Evolutionary conservation across 1,140 invertebrate species (phyloP).

Genomic region (Aporrectodea caliginosa): DNA sequence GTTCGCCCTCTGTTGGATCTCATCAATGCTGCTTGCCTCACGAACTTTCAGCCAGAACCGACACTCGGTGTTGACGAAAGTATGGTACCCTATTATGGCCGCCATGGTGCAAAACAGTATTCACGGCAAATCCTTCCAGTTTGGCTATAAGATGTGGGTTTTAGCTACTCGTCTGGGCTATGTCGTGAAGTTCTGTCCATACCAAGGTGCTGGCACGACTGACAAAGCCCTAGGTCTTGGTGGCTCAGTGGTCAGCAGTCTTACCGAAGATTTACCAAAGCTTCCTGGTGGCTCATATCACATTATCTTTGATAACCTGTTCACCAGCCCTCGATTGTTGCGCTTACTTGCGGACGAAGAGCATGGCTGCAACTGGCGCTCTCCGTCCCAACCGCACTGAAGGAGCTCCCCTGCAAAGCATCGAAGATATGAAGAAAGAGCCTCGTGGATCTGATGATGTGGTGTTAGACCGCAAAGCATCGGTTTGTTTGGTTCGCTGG

Average conservation of each 20-base stretch:
- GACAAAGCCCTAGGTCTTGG: too few relatives aligned
- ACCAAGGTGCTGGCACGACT: too few relatives aligned
- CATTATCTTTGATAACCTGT: too few relatives aligned
- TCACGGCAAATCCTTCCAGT: conserved; percentile 38
- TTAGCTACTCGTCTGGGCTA: too few relatives aligned
- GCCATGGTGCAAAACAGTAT: conserved; percentile 36
- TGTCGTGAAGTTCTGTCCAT: too few relatives aligned
- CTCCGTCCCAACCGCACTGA: conserved; percentile 4
- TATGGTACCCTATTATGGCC: conserved; percentile 29
- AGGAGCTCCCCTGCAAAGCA: neutral
- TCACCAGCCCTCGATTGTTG: conserved; percentile 3
- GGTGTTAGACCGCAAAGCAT: neutral
- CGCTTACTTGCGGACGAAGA: neutral
- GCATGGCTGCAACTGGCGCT: conserved; percentile 17
- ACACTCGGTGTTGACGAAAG: too few relatives aligned
- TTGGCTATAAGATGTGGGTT: conserved; percentile 36
- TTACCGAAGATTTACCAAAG: too few relatives aligned
- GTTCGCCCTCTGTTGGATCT: too few relatives aligned
- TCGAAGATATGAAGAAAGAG: conserved; percentile 12
- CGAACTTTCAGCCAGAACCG: too few relatives aligned
- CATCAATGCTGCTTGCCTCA: too few relatives aligned
- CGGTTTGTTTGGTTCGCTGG: neutral
- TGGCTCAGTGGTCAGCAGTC: too few relatives aligned
- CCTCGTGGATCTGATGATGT: conserved; percentile 9
- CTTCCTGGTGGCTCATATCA: too few relatives aligned